phyloP scores from a whole-genome alignment of 2,113 vertebrate genomes.

The Grallaria varia region DNA sequence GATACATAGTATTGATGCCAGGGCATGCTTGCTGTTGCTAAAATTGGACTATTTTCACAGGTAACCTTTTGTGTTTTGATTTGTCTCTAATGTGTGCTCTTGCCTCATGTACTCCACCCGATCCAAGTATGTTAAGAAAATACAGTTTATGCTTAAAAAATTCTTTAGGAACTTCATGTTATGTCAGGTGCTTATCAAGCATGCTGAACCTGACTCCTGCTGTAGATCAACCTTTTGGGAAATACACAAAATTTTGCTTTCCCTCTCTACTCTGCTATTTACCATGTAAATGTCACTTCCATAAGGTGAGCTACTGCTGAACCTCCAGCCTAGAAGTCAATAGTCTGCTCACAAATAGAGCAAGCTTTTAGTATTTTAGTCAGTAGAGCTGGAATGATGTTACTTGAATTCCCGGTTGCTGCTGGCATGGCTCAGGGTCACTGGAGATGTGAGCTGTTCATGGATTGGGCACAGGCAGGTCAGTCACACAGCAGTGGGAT shows the following conservation, averaged over 20 bases:
- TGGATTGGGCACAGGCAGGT: accelerated
- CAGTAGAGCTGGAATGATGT: not conserved
- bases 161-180: not conserved
- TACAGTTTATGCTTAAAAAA: not conserved
- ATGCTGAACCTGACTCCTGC: not conserved
- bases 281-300: not conserved
- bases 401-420: accelerated
- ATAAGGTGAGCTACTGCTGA: not conserved
- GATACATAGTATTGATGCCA: not conserved
- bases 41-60: not conserved
- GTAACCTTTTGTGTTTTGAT: not conserved
- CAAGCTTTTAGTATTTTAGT: not conserved
- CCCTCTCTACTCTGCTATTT: not conserved
- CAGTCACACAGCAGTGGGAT: too few species aligned
- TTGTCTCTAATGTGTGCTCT: not conserved
- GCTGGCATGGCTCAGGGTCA: not conserved
- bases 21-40: not conserved
- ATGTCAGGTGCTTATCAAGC: not conserved
- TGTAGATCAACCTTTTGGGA: not conserved
- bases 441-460: accelerated
- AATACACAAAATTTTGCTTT: not conserved
- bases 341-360: not conserved
- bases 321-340: not conserved
- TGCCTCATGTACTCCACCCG: not conserved
- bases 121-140: not conserved